Base-by-base conservation (phyloP, 1,140 invertebrate species). In the Holcopasites calliopsidis region DNA sequence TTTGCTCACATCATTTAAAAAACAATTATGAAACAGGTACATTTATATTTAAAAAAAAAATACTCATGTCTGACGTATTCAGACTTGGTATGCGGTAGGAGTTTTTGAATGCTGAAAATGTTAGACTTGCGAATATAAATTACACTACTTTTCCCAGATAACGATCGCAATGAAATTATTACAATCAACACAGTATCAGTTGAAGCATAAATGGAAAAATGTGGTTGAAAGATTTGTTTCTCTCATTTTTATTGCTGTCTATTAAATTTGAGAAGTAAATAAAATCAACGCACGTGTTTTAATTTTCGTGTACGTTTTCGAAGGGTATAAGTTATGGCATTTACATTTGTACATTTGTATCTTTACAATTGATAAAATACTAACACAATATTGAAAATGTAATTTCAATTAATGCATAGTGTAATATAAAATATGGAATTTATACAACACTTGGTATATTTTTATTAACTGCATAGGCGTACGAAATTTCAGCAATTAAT, bases 31-130 rank as follows among this genome's bases (percentile, higher is more conserved):
- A 31, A 35, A 76, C 21, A 54, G 18, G 28, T 44, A 65, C 3
- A 71, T 65, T 66, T 70, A 26, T 76, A 80, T 70, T 23, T 50
- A 77, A 69, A 21, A 61, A 40, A 58, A n/a, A n/a, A n/a, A n/a
- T n/a, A n/a, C n/a, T n/a, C n/a, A n/a, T n/a, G n/a, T n/a, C n/a
- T n/a, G n/a, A n/a, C n/a, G n/a, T 26, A 57, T 23, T 69, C 33
- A 16, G 58, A 23, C 35, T 23, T 33, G 58, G 18, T 69, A 69
- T 10, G 23, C 50, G 10, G 28, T 55, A 66, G 2, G n/a, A 66
- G 13, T 55, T 66, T 74, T 74, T 40, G 55, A 38, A 50, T 40
- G 18, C 55, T 49, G 7, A 18, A 42, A 40, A n/a, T n/a, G n/a
- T 40, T 50, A n/a, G 18, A 54, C 42, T 75, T 60, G n/a, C 69